Conservation (phyloP, 2,113 vertebrate species). For the Oriolus oriolus region DNA sequence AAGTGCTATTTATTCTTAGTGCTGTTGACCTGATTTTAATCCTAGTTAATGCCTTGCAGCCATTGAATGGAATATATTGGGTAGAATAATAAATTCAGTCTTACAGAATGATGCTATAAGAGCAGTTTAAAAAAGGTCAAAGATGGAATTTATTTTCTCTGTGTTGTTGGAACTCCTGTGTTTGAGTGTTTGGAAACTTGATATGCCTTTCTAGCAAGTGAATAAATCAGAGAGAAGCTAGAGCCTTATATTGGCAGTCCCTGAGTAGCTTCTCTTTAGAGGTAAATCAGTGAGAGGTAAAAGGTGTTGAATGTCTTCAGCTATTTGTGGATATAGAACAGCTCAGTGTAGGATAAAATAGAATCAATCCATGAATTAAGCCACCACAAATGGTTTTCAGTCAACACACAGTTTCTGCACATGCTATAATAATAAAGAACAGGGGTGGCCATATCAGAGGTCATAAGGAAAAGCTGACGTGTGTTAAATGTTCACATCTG, state of each 20-base stretch:
- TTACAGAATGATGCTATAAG: not conserved
- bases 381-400: not conserved
- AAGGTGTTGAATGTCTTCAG: conserved; percentile 23
- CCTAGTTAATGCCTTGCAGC: conserved; percentile 6
- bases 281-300: not conserved
- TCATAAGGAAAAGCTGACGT: not conserved
- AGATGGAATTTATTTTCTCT: conserved; percentile 20
- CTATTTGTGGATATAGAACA: not conserved
- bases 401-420: not conserved
- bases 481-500: not conserved
- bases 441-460: not conserved
- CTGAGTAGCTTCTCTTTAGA: conserved; percentile 19
- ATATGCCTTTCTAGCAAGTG: not conserved
- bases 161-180: not conserved
- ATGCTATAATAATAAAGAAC: conserved; percentile 22
- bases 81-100: conserved; percentile 31
- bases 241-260: not conserved
- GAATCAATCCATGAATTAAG: not conserved
- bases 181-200: conserved; percentile 51
- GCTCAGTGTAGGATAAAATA: not conserved
- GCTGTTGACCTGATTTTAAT: conserved; percentile 52
- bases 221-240: not conserved
- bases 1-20: conserved; percentile 35
- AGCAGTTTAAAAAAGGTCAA: conserved; percentile 43
- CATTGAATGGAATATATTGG: not conserved